Evolutionary conservation across 1,140 invertebrate genomes (phyloP), one percentile per base, ranked within the genome.

Genomic region (Drosophila pandora): DNA sequence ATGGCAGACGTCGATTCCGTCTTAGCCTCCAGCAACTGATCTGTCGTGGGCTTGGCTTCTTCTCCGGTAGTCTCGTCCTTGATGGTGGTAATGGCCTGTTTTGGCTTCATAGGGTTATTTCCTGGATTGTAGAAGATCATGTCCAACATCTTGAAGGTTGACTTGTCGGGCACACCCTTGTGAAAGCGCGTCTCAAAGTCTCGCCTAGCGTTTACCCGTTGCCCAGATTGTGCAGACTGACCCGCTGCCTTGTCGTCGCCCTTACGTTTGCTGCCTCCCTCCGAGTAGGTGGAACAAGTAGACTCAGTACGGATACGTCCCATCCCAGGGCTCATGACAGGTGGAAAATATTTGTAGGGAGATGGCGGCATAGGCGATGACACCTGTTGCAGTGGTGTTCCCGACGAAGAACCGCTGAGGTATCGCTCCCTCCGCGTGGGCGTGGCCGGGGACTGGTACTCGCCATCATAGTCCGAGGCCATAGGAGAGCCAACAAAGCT

Each of bases 111-210:
- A 2, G 94, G 94, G 92, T 96, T 96, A 21, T 93, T 94, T 1
- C 92, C 90, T 2, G 97, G 97, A 92, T 98, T 98, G 91, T 97
- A 97, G 92, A 96, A 97, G 76, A 98, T 97, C 47, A 98, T 93
- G 93, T 98, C 97, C 76, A 96, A 95, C 96, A 98, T 97, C 41
- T 95, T 98, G 59, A 98, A 94, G 52, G 94, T 94, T 22, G 93
- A 93, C 76, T 94, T 93, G 75, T 96, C 95, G 22, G 92, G 91
- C 23, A 94, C 91, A 28, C 93, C 93, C 53, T 94, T 92, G 10
- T 76, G 65, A 60, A 93, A 93, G 53, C 94, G 94, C 5, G 93
- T 84, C 10, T 93, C 89, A 85, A 95, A 95, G 69, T 95, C 94
- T 22, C 93, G 74, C 92, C 94, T 41, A 89, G 91, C 67, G 89